Base-by-base conservation (phyloP, 2,797 vertebrate species). In the Typhlichthys subterraneus region DNA sequence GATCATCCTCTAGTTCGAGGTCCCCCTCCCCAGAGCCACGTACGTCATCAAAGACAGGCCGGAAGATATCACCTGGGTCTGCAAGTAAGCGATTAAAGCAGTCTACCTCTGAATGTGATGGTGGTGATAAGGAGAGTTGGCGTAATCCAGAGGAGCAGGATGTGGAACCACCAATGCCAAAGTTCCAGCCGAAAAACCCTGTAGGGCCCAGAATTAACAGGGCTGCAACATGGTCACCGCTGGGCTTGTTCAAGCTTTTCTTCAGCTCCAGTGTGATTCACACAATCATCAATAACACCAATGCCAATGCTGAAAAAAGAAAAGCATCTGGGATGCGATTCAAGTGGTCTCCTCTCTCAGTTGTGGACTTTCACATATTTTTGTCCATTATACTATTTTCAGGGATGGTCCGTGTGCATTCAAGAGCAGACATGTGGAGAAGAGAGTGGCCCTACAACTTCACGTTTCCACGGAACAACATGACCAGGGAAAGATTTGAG, bases 341-440 rank as follows among this genome's bases (percentile, higher is more conserved):
- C 5, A 3, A n/a, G 10, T 77, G 70, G 70, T 14, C 33, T 14
- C 59, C 63, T 23, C 31, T 77, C 45, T 53, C 53, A 0, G 13
- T 56, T 8, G 45, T 50, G 0, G 66, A 76, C 23, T 62, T 75
- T 12, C 48, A 56, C 57, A 23, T 45, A 0, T 79, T 57, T 31
- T 0, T 76, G 15, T 45, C 54, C 1, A 54, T 75, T 14, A 31
- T 70, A 15, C 53, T 79, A 8, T 67, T 53, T 23, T 75, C 72
- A 69, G 76, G 66, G 2, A 19, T 79, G 42, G 19, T 79, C 5
- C 69, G 59, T 23, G 13, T 31, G 0, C 50, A 23, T 23, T 23
- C 23, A 23, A 23, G 23, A 3, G 23, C 23, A 23, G 23, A 23
- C 23, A 23, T 23, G 23, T 23, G 23, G 23, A 23, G 23, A 23